Base-by-base conservation (phyloP, 2,888 invertebrate species). In the Apomyelois bistriatella region DNA sequence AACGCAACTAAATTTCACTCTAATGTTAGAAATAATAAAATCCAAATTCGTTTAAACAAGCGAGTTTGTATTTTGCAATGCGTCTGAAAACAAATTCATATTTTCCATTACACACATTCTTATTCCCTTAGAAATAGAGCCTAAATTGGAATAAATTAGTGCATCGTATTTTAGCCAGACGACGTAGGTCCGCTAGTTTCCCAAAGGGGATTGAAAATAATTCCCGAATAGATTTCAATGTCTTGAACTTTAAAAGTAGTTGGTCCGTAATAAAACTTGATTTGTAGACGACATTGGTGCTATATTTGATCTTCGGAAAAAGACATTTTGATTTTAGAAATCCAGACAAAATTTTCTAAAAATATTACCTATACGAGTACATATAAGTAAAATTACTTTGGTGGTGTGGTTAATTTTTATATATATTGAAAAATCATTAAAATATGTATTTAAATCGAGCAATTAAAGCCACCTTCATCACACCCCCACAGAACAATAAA, bases 181-280 rank as follows among this genome's bases (percentile, higher is more conserved):
- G 16, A n/a, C 10, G 16, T 40, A 50, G 49, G 40, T 41, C 3
- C 38, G 28, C 43, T 35, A 35, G 43, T 3, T 35, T 52, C 43
- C 43, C 43, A 42, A 9, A 28, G 52, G 52, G 58, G 53, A 54
- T 58, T 56, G 13, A 15, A 47, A 53, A 53, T 56, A 58, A 60
- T 58, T 60, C 58, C 32, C 52, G 46, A 55, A 58, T 57, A 58
- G 56, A 55, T 55, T 52, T 56, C 48, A 58, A 54, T 53, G 53
- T 55, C 52, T 54, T 54, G 48, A 57, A 58, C 53, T 56, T 60
- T 60, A 36, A 41, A 48, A 52, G 52, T 36, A 57, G 51, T 50
- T 51, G 37, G 47, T 48, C 48, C 46, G 54, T 37, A 60, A 58
- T 57, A 57, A 60, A 51, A 54, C 52, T 53, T 58, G 58, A 58